These are phyloP conservation scores for Elegia similella DNA, from an alignment of 2,888 invertebrate species.

Conservation along the genomic window DNA sequence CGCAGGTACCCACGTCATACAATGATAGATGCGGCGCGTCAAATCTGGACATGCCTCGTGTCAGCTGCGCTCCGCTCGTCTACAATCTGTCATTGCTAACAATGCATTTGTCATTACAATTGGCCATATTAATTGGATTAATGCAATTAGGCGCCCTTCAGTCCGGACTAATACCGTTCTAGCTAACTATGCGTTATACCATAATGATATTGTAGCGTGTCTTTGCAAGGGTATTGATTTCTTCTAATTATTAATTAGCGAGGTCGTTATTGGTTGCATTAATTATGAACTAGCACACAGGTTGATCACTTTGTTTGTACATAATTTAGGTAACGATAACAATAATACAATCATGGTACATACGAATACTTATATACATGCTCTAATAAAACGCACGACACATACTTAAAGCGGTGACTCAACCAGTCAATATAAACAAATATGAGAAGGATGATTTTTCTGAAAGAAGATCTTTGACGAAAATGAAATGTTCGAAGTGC, in stretches of 20 bases:
- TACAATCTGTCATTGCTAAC: slow-evolving; percentile 60
- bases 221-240: slow-evolving; percentile 3
- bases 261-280: slow-evolving; percentile 6
- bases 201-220: slow-evolving; percentile 2
- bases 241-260: slow-evolving; percentile 11
- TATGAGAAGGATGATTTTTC: too few relatives aligned
- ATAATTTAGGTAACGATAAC: neutral
- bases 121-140: slow-evolving; percentile 35
- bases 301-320: neutral
- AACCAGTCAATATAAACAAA: too few relatives aligned
- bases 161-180: slow-evolving; percentile 25
- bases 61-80: slow-evolving; percentile 19
- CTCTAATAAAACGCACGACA: too few relatives aligned
- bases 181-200: slow-evolving; percentile 13
- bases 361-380: too few relatives aligned
- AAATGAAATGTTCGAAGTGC: too few relatives aligned
- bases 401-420: too few relatives aligned
- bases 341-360: too few relatives aligned
- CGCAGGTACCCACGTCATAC: slow-evolving; percentile 1
- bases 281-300: neutral
- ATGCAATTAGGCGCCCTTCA: slow-evolving; percentile 32
- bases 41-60: slow-evolving; percentile 19
- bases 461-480: too few relatives aligned
- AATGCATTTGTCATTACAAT: slow-evolving; percentile 54
- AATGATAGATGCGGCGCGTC: slow-evolving; percentile 18